These are phyloP conservation scores for Agonopterix alstromeriana DNA, from an alignment of 2,888 invertebrate species.

Conservation along the genomic window DNA sequence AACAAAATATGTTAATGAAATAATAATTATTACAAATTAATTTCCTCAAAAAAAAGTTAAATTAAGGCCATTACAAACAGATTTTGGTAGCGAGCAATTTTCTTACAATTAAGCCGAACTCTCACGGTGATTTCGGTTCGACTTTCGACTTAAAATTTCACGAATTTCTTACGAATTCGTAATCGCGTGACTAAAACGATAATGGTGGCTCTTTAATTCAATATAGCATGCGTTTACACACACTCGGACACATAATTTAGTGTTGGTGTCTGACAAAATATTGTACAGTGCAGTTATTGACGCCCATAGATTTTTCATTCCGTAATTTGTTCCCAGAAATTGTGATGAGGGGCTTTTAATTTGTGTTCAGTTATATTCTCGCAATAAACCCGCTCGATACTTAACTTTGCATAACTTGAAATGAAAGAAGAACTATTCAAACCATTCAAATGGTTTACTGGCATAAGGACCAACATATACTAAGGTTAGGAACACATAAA, in stretches of 20 bases:
- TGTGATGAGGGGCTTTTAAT: too few relatives aligned
- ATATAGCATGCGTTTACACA: conserved; percentile 4
- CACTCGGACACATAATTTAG: conserved; percentile 1
- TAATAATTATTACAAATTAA: not conserved
- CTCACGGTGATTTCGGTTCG: not conserved
- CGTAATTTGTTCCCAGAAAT: too few relatives aligned
- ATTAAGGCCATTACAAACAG: not conserved
- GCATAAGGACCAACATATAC: too few relatives aligned
- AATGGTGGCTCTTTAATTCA: conserved; percentile 10
- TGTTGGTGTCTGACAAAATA: not conserved
- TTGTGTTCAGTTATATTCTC: too few relatives aligned
- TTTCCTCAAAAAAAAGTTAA: not conserved
- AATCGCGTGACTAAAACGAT: conserved; percentile 10
- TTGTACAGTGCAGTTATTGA: too few relatives aligned
- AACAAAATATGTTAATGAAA: not conserved
- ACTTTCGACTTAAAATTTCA: not conserved
- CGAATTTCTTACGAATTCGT: conserved; percentile 2
- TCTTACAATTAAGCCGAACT: not conserved
- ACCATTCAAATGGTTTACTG: too few relatives aligned
- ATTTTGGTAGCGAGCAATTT: not conserved
- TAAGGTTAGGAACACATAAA: too few relatives aligned
- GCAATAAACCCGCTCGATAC: too few relatives aligned
- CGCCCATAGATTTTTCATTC: too few relatives aligned
- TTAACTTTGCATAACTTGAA: too few relatives aligned
- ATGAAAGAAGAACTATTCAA: too few relatives aligned